phyloP scores from a whole-genome alignment of 2,113 vertebrate species.

The Salvelinus namaycush region DNA sequence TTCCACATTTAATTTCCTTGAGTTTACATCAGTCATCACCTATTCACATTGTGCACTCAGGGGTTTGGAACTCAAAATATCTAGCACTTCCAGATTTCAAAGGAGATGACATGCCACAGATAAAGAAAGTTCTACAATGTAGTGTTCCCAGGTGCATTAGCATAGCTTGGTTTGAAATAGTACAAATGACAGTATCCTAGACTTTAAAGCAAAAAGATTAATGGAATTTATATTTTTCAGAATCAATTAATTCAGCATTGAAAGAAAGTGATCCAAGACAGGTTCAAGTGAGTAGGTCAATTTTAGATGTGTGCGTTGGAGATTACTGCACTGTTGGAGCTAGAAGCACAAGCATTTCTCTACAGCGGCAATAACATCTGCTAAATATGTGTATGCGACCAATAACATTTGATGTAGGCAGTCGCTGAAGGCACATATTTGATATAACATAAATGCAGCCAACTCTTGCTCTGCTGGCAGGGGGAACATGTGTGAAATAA shows the following conservation, averaged over 20 bases:
- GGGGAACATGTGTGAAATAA: background rate
- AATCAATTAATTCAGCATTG: background rate
- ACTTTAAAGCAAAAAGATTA: background rate
- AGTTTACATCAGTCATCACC: constrained; percentile 14
- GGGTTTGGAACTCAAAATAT: constrained; percentile 41
- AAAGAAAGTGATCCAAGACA: background rate
- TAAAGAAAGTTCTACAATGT: background rate
- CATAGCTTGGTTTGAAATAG: background rate
- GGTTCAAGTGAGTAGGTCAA: background rate
- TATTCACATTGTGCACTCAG: constrained; percentile 10
- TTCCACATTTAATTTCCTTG: background rate
- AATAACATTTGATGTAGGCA: no score
- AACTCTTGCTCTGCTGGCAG: background rate
- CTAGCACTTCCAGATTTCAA: constrained; percentile 47
- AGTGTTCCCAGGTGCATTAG: background rate
- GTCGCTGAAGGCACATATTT: background rate
- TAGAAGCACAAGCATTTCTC: no score
- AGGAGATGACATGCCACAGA: constrained; percentile 19
- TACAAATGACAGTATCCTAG: background rate
- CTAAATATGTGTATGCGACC: no score
- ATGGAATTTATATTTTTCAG: background rate
- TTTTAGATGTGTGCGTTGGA: no score
- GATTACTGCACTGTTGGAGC: no score
- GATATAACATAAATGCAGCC: background rate
- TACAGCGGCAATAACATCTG: no score